Conservation (phyloP, 2,797 vertebrate genomes). For the Strix occidentalis region DNA sequence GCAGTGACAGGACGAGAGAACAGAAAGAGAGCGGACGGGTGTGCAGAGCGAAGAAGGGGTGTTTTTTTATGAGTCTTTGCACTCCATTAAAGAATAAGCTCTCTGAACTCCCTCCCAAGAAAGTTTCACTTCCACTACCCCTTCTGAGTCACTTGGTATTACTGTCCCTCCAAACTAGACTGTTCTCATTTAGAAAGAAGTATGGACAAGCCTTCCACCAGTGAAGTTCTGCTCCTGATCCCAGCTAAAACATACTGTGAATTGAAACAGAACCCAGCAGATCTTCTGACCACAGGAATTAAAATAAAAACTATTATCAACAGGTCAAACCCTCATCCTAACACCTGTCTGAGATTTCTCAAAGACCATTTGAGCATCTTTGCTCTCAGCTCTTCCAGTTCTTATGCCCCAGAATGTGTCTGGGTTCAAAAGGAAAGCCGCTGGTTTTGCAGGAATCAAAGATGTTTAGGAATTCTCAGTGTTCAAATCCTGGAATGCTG, state of each 20-base stretch:
- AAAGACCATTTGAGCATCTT: background rate
- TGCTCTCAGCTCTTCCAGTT: background rate
- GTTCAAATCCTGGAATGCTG: background rate
- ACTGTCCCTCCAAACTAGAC: background rate
- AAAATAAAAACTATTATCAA: background rate
- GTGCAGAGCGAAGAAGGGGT: background rate
- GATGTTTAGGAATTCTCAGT: background rate
- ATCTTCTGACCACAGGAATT: background rate
- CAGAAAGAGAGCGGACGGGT: background rate
- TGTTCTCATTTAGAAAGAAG: background rate
- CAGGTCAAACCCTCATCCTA: background rate
- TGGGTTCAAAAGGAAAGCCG: background rate
- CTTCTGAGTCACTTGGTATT: background rate
- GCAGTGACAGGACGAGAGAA: rapidly evolving
- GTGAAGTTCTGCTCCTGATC: background rate
- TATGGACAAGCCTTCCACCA: background rate
- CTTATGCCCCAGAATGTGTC: background rate
- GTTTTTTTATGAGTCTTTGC: background rate
- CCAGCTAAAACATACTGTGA: background rate
- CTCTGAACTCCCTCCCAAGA: background rate
- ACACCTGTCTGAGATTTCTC: background rate
- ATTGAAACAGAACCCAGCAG: background rate
- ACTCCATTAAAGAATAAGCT: background rate
- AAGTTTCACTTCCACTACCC: background rate
- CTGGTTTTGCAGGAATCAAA: background rate